Evolutionary conservation across 2,113 vertebrate genomes (phyloP), one percentile per base, ranked within the genome.

Genomic region (Acrocephalus kingi): DNA sequence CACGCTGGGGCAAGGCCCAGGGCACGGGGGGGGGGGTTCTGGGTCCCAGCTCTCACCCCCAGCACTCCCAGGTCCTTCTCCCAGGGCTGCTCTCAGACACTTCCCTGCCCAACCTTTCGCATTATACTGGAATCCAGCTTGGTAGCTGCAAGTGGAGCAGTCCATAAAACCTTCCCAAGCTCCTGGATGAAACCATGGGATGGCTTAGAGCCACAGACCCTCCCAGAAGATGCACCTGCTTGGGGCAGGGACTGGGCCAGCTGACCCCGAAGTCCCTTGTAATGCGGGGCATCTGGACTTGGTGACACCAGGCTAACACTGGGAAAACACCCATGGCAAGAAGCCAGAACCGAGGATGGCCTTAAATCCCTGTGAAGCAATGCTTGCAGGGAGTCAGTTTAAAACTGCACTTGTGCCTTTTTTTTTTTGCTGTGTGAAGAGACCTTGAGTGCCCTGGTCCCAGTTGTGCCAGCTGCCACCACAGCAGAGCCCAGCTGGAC

Each of bases 31-130:
- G 35, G n/a, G 21, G n/a, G 35, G n/a, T n/a, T 66, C 69, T 75
- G 61, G 43, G 24, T n/a, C 23, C 52, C 71, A 75, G 41, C 82
- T 84, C 59, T 39, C 49, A 48, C 41, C 82, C 58, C 21, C 56
- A 55, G 49, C 49, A 33, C 41, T n/a, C 51, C 49, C 69, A 73
- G 58, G 0, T 33, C 48, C 68, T 73, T 66, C 71, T 75, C 43
- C 71, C 71, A 86, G 62, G 25, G 45, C 83, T 76, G 25, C 54
- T 51, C 45, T 77, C 45, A 45, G 63, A 19, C 37, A 15, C 46
- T 52, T 59, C 7, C 27, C 33, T 45, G 37, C 18, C 82, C 63
- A 61, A 0, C 27, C 22, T 84, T 1, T 71, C 4, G 0, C 1
- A 0, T 55, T 48, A 11, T 25, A 18, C n/a, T 56, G 17, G 52